Base-by-base conservation (phyloP, 2,888 invertebrate species). In the Caenorhabditis becei region DNA sequence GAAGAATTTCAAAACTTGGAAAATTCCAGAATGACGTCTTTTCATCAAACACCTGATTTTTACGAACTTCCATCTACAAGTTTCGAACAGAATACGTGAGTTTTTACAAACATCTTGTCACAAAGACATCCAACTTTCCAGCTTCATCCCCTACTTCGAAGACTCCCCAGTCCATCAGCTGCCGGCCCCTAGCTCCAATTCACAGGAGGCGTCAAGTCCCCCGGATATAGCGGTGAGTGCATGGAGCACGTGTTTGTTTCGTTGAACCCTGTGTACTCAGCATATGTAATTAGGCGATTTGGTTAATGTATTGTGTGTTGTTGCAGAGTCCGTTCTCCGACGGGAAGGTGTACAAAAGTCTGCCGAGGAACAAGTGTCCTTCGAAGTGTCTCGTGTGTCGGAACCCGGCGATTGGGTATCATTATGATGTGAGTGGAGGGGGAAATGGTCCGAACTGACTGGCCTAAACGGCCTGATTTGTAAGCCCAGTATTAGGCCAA, bases 371-470 rank as follows among this genome's bases (percentile, higher is more conserved):
- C 44, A 69, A 75, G 51, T 83, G 84, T 51, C 87, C 87, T 11
- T 71, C 80, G 14, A 72, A 69, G n/a, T 87, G 87, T 70, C 65
- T 67, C 3, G 81, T 87, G 14, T 87, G 87, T 54, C 78, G 85
- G 51, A 83, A 83, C 51, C 66, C 72, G 1, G 85, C 87, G 0
- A 81, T 83, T 16, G 87, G 87, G 51, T 87, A 84, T 51, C 86
- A 86, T 47, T 86, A 84, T 62, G 84, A 86, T 63, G 85, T 83
- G n/a, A 35, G 80, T 18, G n/a, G 20, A 24, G 20, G 14, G n/a
- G n/a, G n/a, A n/a, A n/a, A n/a, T n/a, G n/a, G n/a, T n/a, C n/a
- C n/a, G n/a, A n/a, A n/a, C n/a, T n/a, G n/a, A n/a, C n/a, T n/a
- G n/a, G n/a, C n/a, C n/a, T n/a, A n/a, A n/a, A n/a, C n/a, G n/a